Base-by-base conservation (phyloP, 2,797 vertebrate species). In the Coracias cyanogaster region DNA sequence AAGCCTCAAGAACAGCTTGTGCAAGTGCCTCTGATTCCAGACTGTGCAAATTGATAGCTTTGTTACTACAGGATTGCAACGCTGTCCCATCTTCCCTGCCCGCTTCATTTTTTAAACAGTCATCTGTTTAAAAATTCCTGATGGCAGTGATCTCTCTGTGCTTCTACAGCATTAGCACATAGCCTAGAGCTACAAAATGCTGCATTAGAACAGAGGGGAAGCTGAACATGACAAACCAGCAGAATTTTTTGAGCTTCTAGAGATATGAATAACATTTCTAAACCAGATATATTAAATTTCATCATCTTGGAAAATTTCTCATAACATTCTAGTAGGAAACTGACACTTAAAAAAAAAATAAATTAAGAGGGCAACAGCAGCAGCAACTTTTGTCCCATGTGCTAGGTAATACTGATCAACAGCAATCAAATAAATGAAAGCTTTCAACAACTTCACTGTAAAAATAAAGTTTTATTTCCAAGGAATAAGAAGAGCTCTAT, bases 141-240 rank as follows among this genome's bases (percentile, higher is more conserved):
- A 92, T 85, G 70, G 62, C 71, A 82, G 57, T 29, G 62, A 89
- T 94, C 62, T 33, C 82, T 69, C 80, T 77, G 43, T 31, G 58
- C 46, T 52, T 86, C 48, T 66, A 66, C 66, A 90, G 46, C 66
- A 91, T 52, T 29, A 94, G 35, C 73, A 86, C 48, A 66, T 37
- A 84, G 88, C 90, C 93, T 49, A 55, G n/a, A 90, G 96, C 96
- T 92, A 76, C 7, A n/a, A 73, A 94, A 60, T 33, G 43, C 58
- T 85, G 90, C 7, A 4, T 86, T 55, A 55, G 57, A 93, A 90
- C 3, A 4, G 62, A 84, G 39, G n/a, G 46, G 45, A 93, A 73
- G 39, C 51, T 67, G 64, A 90, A 73, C 70, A 57, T 33, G 55
- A 64, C 39, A 93, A 89, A 93, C 31, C 1, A 4, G 70, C 18